Conservation (phyloP, 2,113 vertebrate species). For the Trinectes maculatus region DNA sequence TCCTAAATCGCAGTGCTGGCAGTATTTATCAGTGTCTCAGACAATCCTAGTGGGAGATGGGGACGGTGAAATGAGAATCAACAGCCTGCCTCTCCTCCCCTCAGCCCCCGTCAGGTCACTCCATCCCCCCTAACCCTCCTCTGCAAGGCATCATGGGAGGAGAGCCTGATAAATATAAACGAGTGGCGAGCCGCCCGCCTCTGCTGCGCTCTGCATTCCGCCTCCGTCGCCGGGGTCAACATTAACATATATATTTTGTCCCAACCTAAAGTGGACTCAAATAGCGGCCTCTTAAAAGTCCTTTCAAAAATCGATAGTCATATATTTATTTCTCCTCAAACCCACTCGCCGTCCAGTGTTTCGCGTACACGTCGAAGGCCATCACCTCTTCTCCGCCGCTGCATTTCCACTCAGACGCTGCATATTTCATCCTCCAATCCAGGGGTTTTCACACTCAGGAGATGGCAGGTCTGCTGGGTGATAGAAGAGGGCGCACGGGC, state of each 20-base stretch:
- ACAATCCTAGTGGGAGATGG: slow-evolving; percentile 74
- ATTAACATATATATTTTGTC: slow-evolving; percentile 62
- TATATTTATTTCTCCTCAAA: slow-evolving; percentile 31
- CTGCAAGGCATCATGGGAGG: slow-evolving; percentile 59
- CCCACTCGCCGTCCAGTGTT: slow-evolving; percentile 2
- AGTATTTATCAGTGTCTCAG: slow-evolving; percentile 79
- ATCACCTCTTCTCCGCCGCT: slow-evolving; percentile 24
- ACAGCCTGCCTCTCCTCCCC: slow-evolving; percentile 66
- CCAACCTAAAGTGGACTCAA: slow-evolving; percentile 26
- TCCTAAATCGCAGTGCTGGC: slow-evolving; percentile 75
- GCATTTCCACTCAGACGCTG: slow-evolving; percentile 37
- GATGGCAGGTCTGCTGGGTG: slow-evolving; percentile 21
- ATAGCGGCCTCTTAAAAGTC: slow-evolving; percentile 22
- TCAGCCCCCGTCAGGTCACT: slow-evolving; percentile 66
- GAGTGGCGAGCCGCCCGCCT: slow-evolving; percentile 37
- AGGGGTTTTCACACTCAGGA: slow-evolving; percentile 22
- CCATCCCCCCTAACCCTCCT: slow-evolving; percentile 48
- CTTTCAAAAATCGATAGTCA: slow-evolving; percentile 18
- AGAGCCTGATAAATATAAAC: slow-evolving; percentile 76
- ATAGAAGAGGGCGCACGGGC: slow-evolving; percentile 30
- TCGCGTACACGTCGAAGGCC: slow-evolving; percentile 24
- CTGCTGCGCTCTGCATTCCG: slow-evolving; percentile 43
- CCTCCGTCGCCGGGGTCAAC: slow-evolving; percentile 48
- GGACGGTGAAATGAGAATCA: slow-evolving; percentile 74
- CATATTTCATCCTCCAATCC: slow-evolving; percentile 54